Evolutionary conservation across 2,888 invertebrate species (phyloP), one percentile per base, ranked within the genome.

Genomic region (Sipha maydis): DNA sequence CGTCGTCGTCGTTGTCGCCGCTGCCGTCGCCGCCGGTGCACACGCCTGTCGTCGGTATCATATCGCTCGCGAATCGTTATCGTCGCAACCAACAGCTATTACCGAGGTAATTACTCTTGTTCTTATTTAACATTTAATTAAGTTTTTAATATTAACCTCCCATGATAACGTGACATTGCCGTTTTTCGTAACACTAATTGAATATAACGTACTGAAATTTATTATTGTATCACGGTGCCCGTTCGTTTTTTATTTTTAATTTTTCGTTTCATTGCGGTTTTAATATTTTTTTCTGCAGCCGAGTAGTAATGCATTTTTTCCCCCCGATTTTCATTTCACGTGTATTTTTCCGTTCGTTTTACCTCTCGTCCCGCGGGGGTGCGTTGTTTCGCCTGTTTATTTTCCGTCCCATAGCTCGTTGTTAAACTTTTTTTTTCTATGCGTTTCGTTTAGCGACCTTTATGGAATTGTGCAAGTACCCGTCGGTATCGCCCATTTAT

Each of bases 21-120:
- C 21, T 34, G 79, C 14, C 76, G 71, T 48, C 69, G 82, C 48
- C 83, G 83, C 31, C 48, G 71, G 83, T 73, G 82, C 82, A 71
- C 71, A 71, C 83, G 83, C 34, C 54, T 25, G 73, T 48, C 48
- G n/a, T 21, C 41, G 84, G 7, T 41, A 48, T 34, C 1, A 21
- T 31, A 19, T 78, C 31, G 19, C 17, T 17, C 21, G 34, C 21
- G 11, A 25, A 56, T 78, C 79, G 77, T 56, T 61, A 61, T 34
- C 79, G 61, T 38, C 56, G 79, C 25, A 3, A 69, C 11, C n/a
- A 69, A 11, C n/a, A 69, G 28, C 61, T 34, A 28, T 21, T 34
- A 61, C 34, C 79, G 79, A 54, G 77, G 77, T 78, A 78, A 78
- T 78, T 78, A 48, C 48, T 5, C 41, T 5, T 1, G 11, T 41